phyloP scores from a whole-genome alignment of 2,888 invertebrate species.

The Plutella xylostella region DNA sequence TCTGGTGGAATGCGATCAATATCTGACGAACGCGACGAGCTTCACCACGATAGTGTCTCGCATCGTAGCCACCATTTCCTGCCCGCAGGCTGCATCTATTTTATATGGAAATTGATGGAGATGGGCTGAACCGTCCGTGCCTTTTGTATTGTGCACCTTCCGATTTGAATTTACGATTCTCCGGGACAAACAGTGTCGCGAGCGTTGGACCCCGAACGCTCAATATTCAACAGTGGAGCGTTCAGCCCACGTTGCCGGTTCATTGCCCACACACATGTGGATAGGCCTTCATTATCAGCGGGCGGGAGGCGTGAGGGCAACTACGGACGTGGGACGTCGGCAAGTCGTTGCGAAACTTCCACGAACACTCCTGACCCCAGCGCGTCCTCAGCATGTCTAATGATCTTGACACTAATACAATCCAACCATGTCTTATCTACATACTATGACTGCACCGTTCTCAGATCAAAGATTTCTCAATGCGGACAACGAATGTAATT shows the following conservation, averaged over 20 bases:
- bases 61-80: slow-evolving; percentile 37
- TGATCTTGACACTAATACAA: slow-evolving; percentile 35
- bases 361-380: slow-evolving; percentile 36
- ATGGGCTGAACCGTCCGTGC: slow-evolving; percentile 26
- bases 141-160: slow-evolving; percentile 22
- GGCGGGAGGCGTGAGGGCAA: slow-evolving; percentile 25
- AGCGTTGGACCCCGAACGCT: background rate
- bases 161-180: slow-evolving; percentile 18
- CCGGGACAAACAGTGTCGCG: background rate
- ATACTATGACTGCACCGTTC: slow-evolving; percentile 22
- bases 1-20: slow-evolving; percentile 26
- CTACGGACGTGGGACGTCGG: slow-evolving; percentile 31
- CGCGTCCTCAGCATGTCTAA: slow-evolving; percentile 38
- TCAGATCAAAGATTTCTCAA: slow-evolving; percentile 14
- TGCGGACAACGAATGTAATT: slow-evolving; percentile 7
- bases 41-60: slow-evolving; percentile 30
- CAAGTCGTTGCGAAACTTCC: slow-evolving; percentile 40
- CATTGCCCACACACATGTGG: slow-evolving; percentile 7
- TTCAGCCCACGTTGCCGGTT: background rate
- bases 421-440: slow-evolving; percentile 20
- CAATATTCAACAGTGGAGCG: slow-evolving; percentile 1
- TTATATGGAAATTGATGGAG: slow-evolving; percentile 39
- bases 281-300: slow-evolving; percentile 22
- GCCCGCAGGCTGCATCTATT: slow-evolving; percentile 35
- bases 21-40: slow-evolving; percentile 24